Conservation (phyloP, 1,140 invertebrate genomes). For the Lordiphosa stackelbergi region DNA sequence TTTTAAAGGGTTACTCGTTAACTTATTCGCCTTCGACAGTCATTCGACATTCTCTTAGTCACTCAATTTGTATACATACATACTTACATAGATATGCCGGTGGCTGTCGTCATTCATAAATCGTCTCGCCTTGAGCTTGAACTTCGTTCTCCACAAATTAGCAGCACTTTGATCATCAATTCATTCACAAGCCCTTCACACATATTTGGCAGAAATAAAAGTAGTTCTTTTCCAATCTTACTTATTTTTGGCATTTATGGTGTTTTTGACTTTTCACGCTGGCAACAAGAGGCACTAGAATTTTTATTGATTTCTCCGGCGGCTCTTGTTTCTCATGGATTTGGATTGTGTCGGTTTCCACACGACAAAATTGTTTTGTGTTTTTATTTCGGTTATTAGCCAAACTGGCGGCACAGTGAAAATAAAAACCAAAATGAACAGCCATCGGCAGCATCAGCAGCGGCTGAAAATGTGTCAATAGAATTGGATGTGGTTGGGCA, state of each 20-base stretch:
- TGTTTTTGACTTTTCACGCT: conserved; percentile 30
- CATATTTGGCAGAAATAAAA: conserved; percentile 20
- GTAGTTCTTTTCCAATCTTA: conserved; percentile 4
- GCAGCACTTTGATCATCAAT: conserved; percentile 3
- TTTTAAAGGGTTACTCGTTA: no score
- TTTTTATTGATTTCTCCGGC: conserved; percentile 36
- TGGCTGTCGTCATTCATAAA: conserved; percentile 1
- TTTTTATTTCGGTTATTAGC: conserved; percentile 52
- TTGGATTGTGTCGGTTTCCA: conserved; percentile 13
- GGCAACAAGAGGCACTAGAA: conserved; percentile 14
- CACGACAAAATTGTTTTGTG: conserved; percentile 29
- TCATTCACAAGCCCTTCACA: conserved; percentile 21
- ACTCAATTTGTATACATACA: conserved; percentile 10
- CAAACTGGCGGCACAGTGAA: conserved; percentile 44
- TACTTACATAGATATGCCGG: background rate
- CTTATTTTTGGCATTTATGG: conserved; percentile 39
- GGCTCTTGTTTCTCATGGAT: conserved; percentile 3
- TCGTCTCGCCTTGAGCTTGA: conserved; percentile 35
- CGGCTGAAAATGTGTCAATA: conserved; percentile 26
- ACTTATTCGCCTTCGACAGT: conserved; percentile 22
- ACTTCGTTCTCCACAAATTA: conserved; percentile 8
- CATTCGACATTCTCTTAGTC: conserved; percentile 14
- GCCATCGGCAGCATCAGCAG: background rate
- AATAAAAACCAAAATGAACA: conserved; percentile 28
- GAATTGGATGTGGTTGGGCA: no score